Conservation (phyloP, 1,140 invertebrate species). For the Drosophila ironensis region DNA sequence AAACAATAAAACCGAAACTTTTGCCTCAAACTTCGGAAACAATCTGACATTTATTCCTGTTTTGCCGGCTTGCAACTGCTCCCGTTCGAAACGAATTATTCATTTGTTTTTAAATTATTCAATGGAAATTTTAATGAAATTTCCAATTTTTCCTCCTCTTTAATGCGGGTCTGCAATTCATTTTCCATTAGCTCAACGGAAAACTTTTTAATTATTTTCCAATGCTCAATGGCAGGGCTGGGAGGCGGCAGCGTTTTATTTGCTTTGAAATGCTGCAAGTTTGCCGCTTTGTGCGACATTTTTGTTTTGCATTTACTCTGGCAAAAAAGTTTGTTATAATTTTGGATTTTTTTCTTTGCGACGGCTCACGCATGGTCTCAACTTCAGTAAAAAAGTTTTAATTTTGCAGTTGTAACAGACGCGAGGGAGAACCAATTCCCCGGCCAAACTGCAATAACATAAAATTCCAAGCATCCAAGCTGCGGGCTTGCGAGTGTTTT, state of each 20-base stretch:
- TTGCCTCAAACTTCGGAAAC: constrained; percentile 3
- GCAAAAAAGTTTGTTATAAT: constrained; percentile 45
- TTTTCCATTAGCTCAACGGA: constrained; percentile 63
- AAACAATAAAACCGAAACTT: neutral
- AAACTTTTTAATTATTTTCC: constrained; percentile 79
- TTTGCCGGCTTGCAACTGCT: neutral
- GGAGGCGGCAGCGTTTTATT: constrained; percentile 28
- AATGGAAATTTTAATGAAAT: constrained; percentile 49
- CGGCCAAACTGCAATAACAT: neutral
- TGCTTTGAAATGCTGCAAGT: constrained; percentile 29
- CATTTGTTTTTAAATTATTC: constrained; percentile 45
- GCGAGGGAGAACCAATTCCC: neutral
- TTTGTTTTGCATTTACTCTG: constrained; percentile 41
- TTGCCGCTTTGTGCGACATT: constrained; percentile 33
- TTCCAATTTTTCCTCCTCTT: constrained; percentile 17
- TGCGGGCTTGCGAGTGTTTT: constrained; percentile 40
- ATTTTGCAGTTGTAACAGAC: constrained; percentile 38
- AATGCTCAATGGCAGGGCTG: constrained; percentile 46
- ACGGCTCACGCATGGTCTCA: constrained; percentile 54
- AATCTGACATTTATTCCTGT: constrained; percentile 13
- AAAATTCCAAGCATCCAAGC: constrained; percentile 9
- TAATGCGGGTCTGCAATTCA: constrained; percentile 36
- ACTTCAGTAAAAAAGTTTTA: constrained; percentile 68
- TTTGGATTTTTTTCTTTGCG: constrained; percentile 20
- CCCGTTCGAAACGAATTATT: constrained; percentile 1